Percentiles rank a stretch among this genome's conserved stretches.
Conservation (phyloP, 1,140 invertebrate species). For the Bombus affinis region DNA sequence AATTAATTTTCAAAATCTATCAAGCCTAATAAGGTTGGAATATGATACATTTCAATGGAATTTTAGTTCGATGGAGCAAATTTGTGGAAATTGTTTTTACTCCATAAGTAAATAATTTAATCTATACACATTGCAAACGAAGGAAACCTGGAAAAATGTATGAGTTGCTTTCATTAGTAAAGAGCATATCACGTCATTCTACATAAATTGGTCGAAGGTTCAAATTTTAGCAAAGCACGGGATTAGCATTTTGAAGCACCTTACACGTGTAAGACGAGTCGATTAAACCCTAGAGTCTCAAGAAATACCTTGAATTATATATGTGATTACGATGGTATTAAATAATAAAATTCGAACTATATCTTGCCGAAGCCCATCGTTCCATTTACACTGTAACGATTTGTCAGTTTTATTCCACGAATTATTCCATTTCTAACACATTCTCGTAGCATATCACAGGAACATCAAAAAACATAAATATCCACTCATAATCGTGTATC, state of each 20-base stretch:
- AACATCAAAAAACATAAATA: too few species aligned
- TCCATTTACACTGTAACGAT: too few species aligned
- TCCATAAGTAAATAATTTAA: background rate
- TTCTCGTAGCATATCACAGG: background rate
- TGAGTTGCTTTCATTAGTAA: background rate
- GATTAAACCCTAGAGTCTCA: background rate
- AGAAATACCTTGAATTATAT: background rate
- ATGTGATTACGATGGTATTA: background rate
- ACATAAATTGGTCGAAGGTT: background rate
- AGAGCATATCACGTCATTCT: background rate
- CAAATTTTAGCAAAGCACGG: background rate
- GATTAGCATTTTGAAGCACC: background rate
- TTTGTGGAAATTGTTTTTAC: too few species aligned
- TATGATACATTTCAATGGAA: background rate
- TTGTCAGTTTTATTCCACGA: background rate
- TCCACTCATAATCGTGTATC: too few species aligned
- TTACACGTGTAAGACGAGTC: background rate
- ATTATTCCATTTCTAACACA: background rate
- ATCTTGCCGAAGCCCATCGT: too few species aligned
- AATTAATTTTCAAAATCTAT: background rate
- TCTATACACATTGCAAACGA: background rate
- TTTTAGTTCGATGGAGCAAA: background rate
- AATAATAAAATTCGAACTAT: background rate
- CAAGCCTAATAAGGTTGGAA: background rate
- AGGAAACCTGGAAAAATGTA: background rate